Evolutionary conservation across 2,797 vertebrate species (phyloP), one percentile per base, ranked within the genome.

Genomic region (Chrysolophus pictus): DNA sequence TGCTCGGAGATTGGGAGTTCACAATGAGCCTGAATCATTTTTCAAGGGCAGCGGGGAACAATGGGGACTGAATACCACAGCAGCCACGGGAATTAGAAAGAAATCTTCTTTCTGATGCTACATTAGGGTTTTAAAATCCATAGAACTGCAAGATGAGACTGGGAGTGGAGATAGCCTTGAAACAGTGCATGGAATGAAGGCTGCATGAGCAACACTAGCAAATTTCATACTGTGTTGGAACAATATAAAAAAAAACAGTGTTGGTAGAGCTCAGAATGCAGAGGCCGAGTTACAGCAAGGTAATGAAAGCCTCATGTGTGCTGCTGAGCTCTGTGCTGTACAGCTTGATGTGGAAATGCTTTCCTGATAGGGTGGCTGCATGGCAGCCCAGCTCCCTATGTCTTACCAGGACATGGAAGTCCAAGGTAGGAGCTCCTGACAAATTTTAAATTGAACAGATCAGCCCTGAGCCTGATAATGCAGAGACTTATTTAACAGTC

Each of bases 111-210:
- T 91, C 76, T 90, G 84, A 62, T 86, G 64, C 62, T 89, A 71
- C 44, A 21, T 84, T 56, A 94, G 91, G 59, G n/a, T 87, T 96
- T 84, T 85, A 93, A 94, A 94, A 91, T 23, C 23, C 33, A 73
- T 86, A 86, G 87, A n/a, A 84, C 9, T 14, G 10, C 84, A 44
- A 80, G 35, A 37, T 42, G 21, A 84, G 70, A 33, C 39, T 59
- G 60, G 37, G 41, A 81, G 33, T 29, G 72, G 64, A 83, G 42
- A 72, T 59, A 77, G 58, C 58, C 58, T 77, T 79, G 56, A 95
- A 42, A 88, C 9, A 85, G 58, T 29, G 47, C 28, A 23, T 68
- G 62, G 51, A 94, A 92, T 47, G 55, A 93, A 88, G 35, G 28
- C 22, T 84, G 37, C 37, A 6, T 33, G n/a, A 81, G 63, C 26